Percentiles rank a stretch among this genome's conserved stretches.
These are phyloP conservation scores for Oopsacas minuta DNA, from an alignment of 37 sponge, comb jelly and placozoan genomes.

Conservation along the genomic window DNA sequence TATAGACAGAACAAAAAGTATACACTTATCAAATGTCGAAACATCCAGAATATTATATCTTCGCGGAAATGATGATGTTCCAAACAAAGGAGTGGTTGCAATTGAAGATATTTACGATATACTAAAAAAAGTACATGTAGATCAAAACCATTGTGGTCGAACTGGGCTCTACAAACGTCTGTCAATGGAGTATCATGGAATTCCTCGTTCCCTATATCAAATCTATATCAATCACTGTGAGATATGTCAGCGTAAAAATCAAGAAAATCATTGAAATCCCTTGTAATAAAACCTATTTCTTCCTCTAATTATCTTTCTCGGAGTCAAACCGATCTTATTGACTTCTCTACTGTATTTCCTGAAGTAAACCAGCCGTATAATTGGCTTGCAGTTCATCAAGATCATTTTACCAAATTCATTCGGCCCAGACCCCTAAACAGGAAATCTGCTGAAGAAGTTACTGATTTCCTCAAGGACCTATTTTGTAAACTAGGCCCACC, in stretches of 20 bases:
- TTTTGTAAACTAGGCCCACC: background rate
- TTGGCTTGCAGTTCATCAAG: background rate
- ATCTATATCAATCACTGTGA: background rate
- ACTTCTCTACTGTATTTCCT: slow-evolving; percentile 4
- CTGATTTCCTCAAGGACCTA: background rate
- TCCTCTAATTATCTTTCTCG: background rate
- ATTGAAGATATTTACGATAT: background rate
- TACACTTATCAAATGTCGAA: background rate
- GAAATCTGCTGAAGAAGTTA: background rate
- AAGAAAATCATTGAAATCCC: background rate
- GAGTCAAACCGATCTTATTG: background rate
- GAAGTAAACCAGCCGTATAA: background rate
- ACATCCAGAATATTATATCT: background rate
- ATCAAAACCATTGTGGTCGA: background rate
- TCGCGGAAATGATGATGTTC: background rate
- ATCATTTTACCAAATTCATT: slow-evolving; percentile 8
- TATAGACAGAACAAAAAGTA: background rate
- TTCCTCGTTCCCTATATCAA: background rate
- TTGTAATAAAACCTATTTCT: background rate
- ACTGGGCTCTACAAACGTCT: background rate
- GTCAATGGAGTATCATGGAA: background rate
- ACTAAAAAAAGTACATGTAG: background rate
- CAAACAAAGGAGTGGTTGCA: background rate
- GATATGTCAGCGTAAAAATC: slow-evolving; percentile 6
- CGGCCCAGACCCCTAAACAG: background rate